Evolutionary conservation across 2,888 invertebrate species (phyloP), one percentile per base, ranked within the genome.

Genomic region (Athetis lepigone): DNA sequence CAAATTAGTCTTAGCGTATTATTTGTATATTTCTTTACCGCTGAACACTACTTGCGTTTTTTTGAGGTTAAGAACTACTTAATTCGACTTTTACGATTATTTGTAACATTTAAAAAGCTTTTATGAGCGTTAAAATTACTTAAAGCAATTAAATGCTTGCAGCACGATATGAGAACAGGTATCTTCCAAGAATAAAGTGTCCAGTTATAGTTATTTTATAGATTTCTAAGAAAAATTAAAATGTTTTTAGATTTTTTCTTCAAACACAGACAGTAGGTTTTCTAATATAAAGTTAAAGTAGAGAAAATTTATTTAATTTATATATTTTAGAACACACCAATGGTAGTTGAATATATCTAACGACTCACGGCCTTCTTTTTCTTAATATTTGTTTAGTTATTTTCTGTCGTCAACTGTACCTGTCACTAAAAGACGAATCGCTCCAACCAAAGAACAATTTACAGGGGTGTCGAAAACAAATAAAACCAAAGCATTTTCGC

Each of bases 381-480:
- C n/a, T n/a, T n/a, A n/a, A n/a, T n/a, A n/a, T n/a, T n/a, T n/a
- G n/a, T n/a, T n/a, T n/a, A n/a, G n/a, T n/a, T n/a, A n/a, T n/a
- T n/a, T n/a, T 56, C 42, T 21, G 37, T 43, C 61, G 47, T 57
- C 11, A 7, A 19, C 13, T 29, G 1, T 6, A 27, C 25, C n/a
- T 19, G 65, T 8, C 16, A 45, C 7, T 23, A 36, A 46, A 46
- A 63, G 23, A 40, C 36, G 11, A 16, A 60, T 61, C 9, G 2
- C 27, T n/a, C 8, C 18, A 23, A 27, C 40, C 23, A 43, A 70
- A 36, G 0, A 18, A 73, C 45, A 49, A 58, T 25, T 4, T 46
- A 50, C 7, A 60, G 19, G 63, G 63, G 51, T 54, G 62, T 65
- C 65, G 42, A 60, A 65, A 63, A 58, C 67, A 71, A 80, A 73